These are phyloP conservation scores for Megalopta genalis DNA, from an alignment of 1,140 invertebrate species.

Conservation along the genomic window DNA sequence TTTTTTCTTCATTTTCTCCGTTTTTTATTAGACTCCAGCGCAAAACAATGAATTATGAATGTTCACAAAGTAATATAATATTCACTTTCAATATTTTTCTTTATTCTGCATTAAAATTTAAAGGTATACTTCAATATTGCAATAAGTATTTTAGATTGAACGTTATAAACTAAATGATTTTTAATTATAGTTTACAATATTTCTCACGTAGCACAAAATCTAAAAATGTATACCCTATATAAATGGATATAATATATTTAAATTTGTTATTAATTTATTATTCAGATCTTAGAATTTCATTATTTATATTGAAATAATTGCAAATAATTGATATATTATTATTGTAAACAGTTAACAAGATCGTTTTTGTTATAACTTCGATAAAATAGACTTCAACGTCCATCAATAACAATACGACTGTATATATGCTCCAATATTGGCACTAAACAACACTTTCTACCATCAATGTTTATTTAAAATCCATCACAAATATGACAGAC, in stretches of 20 bases:
- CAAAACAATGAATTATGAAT: background rate
- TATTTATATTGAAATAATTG: no score
- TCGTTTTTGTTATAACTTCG: background rate
- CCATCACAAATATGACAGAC: constrained; percentile 42
- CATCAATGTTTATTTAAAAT: constrained; percentile 63
- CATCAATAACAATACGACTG: background rate
- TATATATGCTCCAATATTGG: constrained; percentile 26
- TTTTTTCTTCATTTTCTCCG: no score
- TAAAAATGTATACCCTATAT: no score
- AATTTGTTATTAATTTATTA: no score
- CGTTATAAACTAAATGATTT: no score
- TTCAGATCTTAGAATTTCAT: no score
- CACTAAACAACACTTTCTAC: constrained; percentile 42
- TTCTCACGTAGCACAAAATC: no score
- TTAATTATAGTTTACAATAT: no score
- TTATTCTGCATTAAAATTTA: background rate
- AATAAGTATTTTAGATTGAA: background rate
- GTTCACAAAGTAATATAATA: background rate
- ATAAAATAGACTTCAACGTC: background rate
- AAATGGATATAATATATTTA: no score
- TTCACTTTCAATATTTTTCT: background rate
- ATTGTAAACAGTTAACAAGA: background rate
- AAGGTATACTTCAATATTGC: background rate
- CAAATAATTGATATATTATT: no score
- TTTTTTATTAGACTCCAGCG: no score